These are phyloP conservation scores for Ectemnius lituratus DNA, from an alignment of 2,888 invertebrate genomes.

Conservation along the genomic window DNA sequence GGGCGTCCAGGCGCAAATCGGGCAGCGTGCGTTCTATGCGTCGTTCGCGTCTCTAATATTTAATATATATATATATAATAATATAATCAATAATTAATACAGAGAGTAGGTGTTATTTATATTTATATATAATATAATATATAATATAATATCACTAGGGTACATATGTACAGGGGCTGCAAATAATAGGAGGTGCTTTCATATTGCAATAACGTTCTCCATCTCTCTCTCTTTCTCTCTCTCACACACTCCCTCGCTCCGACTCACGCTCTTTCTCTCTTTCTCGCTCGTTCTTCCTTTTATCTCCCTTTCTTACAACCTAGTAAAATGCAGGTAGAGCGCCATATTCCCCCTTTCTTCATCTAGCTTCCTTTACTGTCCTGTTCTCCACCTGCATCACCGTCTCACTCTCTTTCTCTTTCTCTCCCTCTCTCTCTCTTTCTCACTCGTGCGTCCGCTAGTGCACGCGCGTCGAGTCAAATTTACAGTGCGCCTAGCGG, in stretches of 20 bases:
- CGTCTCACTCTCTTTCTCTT: background rate
- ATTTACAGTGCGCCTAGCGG: conserved; percentile 42
- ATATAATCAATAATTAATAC: conserved; percentile 76
- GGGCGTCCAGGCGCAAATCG: conserved; percentile 54
- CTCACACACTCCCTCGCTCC: conserved; percentile 3
- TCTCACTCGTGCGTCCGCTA: background rate
- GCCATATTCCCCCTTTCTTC: conserved; percentile 5
- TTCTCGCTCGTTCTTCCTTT: background rate
- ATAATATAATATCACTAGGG: conserved; percentile 76
- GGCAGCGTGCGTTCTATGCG: conserved; percentile 65
- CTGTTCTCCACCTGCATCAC: background rate
- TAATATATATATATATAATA: conserved; percentile 75
- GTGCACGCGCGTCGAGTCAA: conserved; percentile 32
- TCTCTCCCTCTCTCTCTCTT: background rate
- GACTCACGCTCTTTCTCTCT: conserved; percentile 6
- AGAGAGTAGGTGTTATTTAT: conserved; percentile 72
- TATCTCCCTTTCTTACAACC: conserved; percentile 18
- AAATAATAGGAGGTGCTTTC: conserved; percentile 70
- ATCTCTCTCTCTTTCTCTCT: conserved; percentile 39
- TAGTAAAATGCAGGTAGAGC: background rate
- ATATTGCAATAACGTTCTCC: conserved; percentile 74
- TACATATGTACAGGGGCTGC: conserved; percentile 76
- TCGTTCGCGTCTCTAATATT: conserved; percentile 69
- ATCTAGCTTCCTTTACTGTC: background rate
- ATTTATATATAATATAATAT: conserved; percentile 73